Percentiles rank a stretch among this genome's conserved stretches.
phyloP scores from a whole-genome alignment of 2,113 vertebrate genomes.

The Poeciliopsis retropinna region DNA sequence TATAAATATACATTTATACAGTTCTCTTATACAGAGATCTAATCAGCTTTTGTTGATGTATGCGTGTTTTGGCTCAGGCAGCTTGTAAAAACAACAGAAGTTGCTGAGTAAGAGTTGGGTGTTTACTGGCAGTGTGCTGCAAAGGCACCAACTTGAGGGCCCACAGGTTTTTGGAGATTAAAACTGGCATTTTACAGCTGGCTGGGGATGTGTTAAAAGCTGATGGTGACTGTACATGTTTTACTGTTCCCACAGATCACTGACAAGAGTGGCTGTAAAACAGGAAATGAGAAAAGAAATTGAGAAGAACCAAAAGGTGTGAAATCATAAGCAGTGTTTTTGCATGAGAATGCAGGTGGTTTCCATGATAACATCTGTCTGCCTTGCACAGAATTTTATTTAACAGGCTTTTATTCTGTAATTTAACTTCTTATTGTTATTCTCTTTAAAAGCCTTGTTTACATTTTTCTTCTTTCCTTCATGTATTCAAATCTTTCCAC shows the following conservation, averaged over 20 bases:
- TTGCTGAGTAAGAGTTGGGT: slow-evolving; percentile 71
- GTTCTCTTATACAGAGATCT: slow-evolving; percentile 31
- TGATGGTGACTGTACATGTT: slow-evolving; percentile 78
- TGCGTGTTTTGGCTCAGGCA: slow-evolving; percentile 50
- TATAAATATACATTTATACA: slow-evolving; percentile 3
- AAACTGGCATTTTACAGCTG: slow-evolving; percentile 73
- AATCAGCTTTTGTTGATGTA: slow-evolving; percentile 51
- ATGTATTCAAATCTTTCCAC: background rate
- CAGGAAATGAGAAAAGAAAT: slow-evolving; percentile 93
- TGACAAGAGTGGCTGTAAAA: slow-evolving; percentile 89
- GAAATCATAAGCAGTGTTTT: slow-evolving; percentile 60
- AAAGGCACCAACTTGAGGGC: slow-evolving; percentile 65
- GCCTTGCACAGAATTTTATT: slow-evolving; percentile 23
- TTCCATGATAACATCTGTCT: slow-evolving; percentile 35
- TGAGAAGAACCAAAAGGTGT: slow-evolving; percentile 96
- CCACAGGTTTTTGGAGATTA: slow-evolving; percentile 76
- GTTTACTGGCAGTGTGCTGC: slow-evolving; percentile 74
- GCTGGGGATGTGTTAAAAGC: slow-evolving; percentile 72
- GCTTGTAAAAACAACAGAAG: slow-evolving; percentile 60
- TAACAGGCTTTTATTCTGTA: slow-evolving; percentile 28
- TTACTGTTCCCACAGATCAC: slow-evolving; percentile 88
- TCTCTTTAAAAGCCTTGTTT: slow-evolving; percentile 9
- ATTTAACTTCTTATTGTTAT: slow-evolving; percentile 23
- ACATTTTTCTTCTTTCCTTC: background rate
- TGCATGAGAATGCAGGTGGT: slow-evolving; percentile 32